Evolutionary conservation across 2,797 vertebrate species (phyloP).

Genomic region (Takifugu rubripes): DNA sequence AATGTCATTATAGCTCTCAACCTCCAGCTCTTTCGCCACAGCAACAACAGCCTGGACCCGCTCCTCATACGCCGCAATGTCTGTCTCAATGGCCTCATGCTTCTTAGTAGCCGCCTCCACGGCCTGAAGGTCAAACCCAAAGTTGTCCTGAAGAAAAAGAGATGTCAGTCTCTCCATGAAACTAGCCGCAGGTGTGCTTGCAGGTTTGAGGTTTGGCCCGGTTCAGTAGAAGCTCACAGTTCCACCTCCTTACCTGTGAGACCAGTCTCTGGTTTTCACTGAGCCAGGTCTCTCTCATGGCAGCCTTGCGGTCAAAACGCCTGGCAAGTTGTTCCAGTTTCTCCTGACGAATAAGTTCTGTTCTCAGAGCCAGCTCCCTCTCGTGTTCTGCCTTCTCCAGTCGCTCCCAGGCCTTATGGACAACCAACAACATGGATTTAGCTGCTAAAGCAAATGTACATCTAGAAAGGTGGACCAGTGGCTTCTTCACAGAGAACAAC

Average conservation of each 20-base stretch:
- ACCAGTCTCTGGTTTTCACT: conserved; percentile 94
- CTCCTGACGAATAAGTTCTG: conserved; percentile 93
- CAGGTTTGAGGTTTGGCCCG: no score
- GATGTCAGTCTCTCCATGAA: no score
- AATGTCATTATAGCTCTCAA: conserved; percentile 91
- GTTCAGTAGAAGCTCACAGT: no score
- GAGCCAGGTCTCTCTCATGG: conserved; percentile 96
- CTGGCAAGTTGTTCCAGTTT: conserved; percentile 95
- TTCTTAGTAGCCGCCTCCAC: conserved; percentile 92
- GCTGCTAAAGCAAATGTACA: conserved; percentile 35
- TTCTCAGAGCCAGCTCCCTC: conserved; percentile 90
- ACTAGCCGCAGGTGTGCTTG: no score
- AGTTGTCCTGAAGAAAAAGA: conserved; percentile 80
- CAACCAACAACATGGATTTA: not conserved
- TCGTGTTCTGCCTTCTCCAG: conserved; percentile 97
- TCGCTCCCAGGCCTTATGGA: conserved; percentile 89
- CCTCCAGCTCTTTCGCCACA: conserved; percentile 88
- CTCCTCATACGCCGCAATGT: conserved; percentile 89
- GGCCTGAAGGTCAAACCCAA: conserved; percentile 89
- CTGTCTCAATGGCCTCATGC: conserved; percentile 90
- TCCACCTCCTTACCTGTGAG: conserved; percentile 79
- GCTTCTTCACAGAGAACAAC: no score
- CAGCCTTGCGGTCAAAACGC: conserved; percentile 93
- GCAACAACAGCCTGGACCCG: conserved; percentile 85
- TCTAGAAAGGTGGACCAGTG: not conserved